A percentile compares a stretch with the other conserved stretches of the same genome.
These are phyloP conservation scores for Ceratosolen solmsi DNA, from an alignment of 1,140 invertebrate genomes.

Conservation along the genomic window DNA sequence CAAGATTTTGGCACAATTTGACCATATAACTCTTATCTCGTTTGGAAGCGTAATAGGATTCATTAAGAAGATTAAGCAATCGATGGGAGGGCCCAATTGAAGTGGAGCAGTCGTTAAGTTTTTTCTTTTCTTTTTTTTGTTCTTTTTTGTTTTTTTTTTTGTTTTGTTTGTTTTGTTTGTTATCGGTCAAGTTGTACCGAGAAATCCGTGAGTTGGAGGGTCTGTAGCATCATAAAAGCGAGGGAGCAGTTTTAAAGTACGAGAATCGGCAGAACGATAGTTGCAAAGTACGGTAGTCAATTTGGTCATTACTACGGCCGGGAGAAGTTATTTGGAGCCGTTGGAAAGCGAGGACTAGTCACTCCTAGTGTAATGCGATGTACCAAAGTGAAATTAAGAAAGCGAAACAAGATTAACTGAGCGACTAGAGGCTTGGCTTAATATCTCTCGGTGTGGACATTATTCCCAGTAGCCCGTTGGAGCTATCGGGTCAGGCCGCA, in stretches of 20 bases:
- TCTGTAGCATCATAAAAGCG: neutral
- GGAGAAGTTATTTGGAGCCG: neutral
- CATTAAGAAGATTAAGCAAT: neutral
- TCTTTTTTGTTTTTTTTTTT: too few species aligned
- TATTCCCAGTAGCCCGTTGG: neutral
- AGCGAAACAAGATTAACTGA: neutral
- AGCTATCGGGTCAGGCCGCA: too few species aligned
- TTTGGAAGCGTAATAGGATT: neutral
- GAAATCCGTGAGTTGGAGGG: neutral
- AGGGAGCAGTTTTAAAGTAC: neutral
- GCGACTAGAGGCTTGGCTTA: neutral
- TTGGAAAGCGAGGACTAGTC: neutral
- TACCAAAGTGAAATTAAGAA: neutral
- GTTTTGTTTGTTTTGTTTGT: too few species aligned
- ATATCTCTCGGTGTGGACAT: neutral
- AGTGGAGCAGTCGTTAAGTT: neutral
- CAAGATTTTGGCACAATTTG: neutral
- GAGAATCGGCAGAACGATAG: neutral
- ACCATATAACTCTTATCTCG: neutral
- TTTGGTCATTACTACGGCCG: neutral
- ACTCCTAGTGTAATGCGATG: neutral
- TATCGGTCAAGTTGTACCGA: neutral
- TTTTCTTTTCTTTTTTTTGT: too few species aligned
- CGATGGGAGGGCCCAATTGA: neutral
- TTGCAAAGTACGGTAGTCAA: neutral